Evolutionary conservation across 2,888 invertebrate species (phyloP).

Genomic region (Chromoteleia sp.): DNA sequence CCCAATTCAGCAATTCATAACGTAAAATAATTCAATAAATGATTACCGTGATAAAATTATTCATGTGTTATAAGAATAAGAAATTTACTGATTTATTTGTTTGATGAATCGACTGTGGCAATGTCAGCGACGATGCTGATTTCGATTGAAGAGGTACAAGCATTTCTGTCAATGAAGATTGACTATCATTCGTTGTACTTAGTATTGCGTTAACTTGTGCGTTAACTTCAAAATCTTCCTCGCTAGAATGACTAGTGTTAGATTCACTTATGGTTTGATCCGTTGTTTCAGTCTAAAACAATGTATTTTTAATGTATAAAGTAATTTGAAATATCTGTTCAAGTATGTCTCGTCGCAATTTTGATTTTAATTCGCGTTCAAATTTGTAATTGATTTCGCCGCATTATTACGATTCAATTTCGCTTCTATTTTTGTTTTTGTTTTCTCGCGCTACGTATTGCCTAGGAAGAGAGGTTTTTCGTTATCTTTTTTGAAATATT

Average conservation of each 20-base stretch:
- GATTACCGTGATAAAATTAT: too few relatives aligned
- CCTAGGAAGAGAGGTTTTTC: too few relatives aligned
- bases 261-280: conserved; percentile 80
- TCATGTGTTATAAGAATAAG: too few relatives aligned
- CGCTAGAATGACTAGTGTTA: conserved; percentile 77
- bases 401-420: too few relatives aligned
- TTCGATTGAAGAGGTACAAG: conserved; percentile 45
- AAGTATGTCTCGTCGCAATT: too few relatives aligned
- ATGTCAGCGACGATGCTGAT: neutral
- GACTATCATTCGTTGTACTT: conserved; percentile 73
- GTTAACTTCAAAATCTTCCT: conserved; percentile 79
- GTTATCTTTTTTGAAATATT: too few relatives aligned
- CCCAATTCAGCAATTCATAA: too few relatives aligned
- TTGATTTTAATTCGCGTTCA: neutral
- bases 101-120: neutral
- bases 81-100: neutral
- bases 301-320: neutral
- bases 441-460: too few relatives aligned
- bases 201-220: conserved; percentile 69
- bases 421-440: too few relatives aligned
- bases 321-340: too few relatives aligned
- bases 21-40: neutral
- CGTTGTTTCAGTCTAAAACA: conserved; percentile 50
- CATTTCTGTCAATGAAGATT: conserved; percentile 70
- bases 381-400: too few relatives aligned